Base-by-base conservation (phyloP, 1,140 invertebrate species). In the Oedothorax gibbosus region DNA sequence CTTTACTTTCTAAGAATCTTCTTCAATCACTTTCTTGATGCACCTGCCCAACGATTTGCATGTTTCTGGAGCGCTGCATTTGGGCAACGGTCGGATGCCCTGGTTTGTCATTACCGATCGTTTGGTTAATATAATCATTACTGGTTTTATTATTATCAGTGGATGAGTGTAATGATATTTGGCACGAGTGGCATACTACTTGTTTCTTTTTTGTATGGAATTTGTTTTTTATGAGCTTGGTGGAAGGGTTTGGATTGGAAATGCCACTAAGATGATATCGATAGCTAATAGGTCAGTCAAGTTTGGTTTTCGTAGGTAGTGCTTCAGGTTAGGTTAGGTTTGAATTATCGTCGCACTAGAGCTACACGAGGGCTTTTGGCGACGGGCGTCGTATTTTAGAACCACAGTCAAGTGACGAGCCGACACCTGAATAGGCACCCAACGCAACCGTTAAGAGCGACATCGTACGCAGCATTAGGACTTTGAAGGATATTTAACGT, bases 1-100 rank as follows among this genome's bases (percentile, higher is more conserved):
- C 71, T 73, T 76, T 62, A 1, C 35, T 35, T 68, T 72, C 73
- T 57, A 5, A 20, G 73, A 76, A 76, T 51, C 73, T 53, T 11
- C 51, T n/a, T 54, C 53, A 56, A 53, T 73, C 71, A 56, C 50
- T 73, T 53, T 69, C 51, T 50, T 73, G 50, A 6, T 73, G 50
- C 73, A 76, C 54, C 20, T 62, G 57, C 54, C 14, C 50, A 21
- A 21, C 62, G 73, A 76, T 76, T 76, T 76, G 73, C 73, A 76
- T 76, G 73, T 50, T 35, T 5, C 53, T 75, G 49, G 60, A 57
- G 54, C 56, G 10, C 57, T 76, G 57, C 50, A 9, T 20, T 15
- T 18, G 71, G 50, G 71, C 20, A 56, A 54, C 15, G 53, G 50
- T 56, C 71, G 50, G 71, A 54, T 64, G 60, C 66, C 14, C 18